A percentile compares a stretch with the other conserved stretches of the same genome.
Conservation (phyloP, 30 jellyfish, hydroid and myxozoan genomes). For the Hydractinia symbiolongicarpus region DNA sequence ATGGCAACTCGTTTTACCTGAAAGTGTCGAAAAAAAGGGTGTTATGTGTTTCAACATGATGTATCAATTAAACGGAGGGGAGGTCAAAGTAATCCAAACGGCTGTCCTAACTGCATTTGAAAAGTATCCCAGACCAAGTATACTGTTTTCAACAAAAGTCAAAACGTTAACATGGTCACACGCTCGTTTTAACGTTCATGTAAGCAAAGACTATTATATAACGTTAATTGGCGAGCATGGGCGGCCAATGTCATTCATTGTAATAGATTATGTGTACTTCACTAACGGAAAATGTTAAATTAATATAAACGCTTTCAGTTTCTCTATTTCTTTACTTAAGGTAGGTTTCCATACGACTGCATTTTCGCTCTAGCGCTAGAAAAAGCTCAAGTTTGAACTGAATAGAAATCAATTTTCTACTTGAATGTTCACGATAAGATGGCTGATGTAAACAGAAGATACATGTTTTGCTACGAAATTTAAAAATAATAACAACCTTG, state of each 20-base stretch:
- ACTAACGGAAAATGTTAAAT: conserved; percentile 19
- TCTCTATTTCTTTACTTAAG: no score
- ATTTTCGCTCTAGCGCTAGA: no score
- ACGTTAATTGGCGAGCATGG: conserved; percentile 19
- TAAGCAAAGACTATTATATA: not conserved
- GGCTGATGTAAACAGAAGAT: no score
- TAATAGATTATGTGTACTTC: conserved; percentile 24
- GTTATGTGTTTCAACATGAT: conserved; percentile 61
- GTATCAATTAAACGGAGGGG: conserved; percentile 49
- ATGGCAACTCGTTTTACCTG: conserved; percentile 76
- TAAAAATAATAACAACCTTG: no score
- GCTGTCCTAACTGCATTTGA: not conserved
- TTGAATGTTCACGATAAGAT: no score
- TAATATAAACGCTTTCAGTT: no score
- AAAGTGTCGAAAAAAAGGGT: conserved; percentile 25
- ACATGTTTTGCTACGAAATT: no score
- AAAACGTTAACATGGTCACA: conserved; percentile 12
- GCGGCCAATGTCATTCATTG: not conserved
- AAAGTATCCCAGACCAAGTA: conserved; percentile 13
- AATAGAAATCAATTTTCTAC: no score
- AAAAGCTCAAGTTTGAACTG: no score
- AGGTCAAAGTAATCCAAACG: not conserved
- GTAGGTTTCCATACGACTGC: no score
- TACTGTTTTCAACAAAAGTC: not conserved
- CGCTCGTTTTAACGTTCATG: conserved; percentile 25